Percentiles rank a stretch among this genome's conserved stretches.
Conservation (phyloP, 1,140 invertebrate genomes). For the Micrasema minimum region DNA sequence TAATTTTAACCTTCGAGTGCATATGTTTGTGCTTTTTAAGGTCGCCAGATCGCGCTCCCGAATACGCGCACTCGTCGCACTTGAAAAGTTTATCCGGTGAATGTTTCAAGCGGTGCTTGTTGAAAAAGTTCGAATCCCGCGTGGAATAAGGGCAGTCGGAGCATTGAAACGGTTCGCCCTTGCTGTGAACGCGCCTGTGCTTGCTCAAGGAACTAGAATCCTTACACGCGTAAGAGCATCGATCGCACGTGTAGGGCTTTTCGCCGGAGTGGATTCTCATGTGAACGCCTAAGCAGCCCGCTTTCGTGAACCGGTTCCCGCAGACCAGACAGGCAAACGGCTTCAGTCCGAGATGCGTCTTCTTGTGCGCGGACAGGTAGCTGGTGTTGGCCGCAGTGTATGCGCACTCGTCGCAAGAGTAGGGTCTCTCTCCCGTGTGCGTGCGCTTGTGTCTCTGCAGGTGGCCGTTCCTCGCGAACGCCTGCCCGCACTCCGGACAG, state of each 20-base stretch:
- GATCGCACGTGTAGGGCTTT: constrained; percentile 17
- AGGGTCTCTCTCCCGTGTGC: constrained; percentile 23
- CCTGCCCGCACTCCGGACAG: constrained; percentile 14
- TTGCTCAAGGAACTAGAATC: constrained; percentile 12
- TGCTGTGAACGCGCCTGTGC: not conserved
- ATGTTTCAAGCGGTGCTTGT: constrained; percentile 12
- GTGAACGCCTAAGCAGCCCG: not conserved
- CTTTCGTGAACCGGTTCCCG: constrained; percentile 5
- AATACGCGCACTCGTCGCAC: constrained; percentile 3
- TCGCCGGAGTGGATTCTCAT: constrained; percentile 25
- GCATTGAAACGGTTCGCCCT: constrained; percentile 1
- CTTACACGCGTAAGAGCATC: constrained; percentile 6
- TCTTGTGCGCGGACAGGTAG: constrained; percentile 12
- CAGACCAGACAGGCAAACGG: constrained; percentile 7
- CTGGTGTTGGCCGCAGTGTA: not conserved
- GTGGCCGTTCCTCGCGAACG: not conserved
- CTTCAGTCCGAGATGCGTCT: constrained; percentile 15
- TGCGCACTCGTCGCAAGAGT: constrained; percentile 7
- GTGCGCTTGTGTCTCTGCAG: constrained; percentile 5
- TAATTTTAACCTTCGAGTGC: not conserved
- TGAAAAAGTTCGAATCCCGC: not conserved
- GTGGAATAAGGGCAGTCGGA: constrained; percentile 4
- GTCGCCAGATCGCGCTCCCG: not conserved
- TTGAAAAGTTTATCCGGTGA: constrained; percentile 11
- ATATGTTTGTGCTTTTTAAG: constrained; percentile 15